Evolutionary conservation across 2,888 invertebrate genomes (phyloP).

Genomic region (Asteroscopus sphinx): DNA sequence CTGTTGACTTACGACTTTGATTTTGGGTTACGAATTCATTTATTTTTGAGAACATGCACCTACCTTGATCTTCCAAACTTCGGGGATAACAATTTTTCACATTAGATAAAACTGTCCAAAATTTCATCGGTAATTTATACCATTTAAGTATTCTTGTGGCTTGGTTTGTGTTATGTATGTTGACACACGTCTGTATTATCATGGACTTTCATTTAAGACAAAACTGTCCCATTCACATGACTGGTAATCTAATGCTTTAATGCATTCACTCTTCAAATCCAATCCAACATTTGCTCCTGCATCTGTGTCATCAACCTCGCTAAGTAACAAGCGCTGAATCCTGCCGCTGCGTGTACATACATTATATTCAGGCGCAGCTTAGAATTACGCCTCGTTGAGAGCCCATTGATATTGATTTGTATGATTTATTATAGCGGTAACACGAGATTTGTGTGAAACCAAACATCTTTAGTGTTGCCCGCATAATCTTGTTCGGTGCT

Average conservation of each 20-base stretch:
- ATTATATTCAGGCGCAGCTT: slow-evolving; percentile 38
- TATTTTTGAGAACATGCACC: too few relatives aligned
- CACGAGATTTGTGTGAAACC: slow-evolving; percentile 58
- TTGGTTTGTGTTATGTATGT: too few relatives aligned
- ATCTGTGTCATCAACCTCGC: slow-evolving; percentile 41
- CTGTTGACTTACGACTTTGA: too few relatives aligned
- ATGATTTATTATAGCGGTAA: slow-evolving; percentile 53
- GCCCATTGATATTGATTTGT: slow-evolving; percentile 53
- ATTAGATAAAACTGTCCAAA: too few relatives aligned
- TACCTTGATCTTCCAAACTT: too few relatives aligned
- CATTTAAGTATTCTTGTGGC: too few relatives aligned
- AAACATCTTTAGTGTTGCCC: slow-evolving; percentile 47
- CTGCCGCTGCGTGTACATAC: slow-evolving; percentile 38
- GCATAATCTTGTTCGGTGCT: slow-evolving; percentile 43
- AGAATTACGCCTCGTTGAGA: slow-evolving; percentile 41
- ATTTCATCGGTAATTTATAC: too few relatives aligned
- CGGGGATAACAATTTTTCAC: too few relatives aligned
- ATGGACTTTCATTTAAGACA: too few relatives aligned
- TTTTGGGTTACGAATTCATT: too few relatives aligned
- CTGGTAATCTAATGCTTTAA: slow-evolving; percentile 12
- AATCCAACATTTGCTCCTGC: slow-evolving; percentile 16
- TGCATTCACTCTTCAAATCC: slow-evolving; percentile 27
- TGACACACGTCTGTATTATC: too few relatives aligned
- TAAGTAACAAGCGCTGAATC: slow-evolving; percentile 32
- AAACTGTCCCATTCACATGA: not conserved